Base-by-base conservation (phyloP, 2,797 vertebrate species). In the Craterocephalus amniculus region DNA sequence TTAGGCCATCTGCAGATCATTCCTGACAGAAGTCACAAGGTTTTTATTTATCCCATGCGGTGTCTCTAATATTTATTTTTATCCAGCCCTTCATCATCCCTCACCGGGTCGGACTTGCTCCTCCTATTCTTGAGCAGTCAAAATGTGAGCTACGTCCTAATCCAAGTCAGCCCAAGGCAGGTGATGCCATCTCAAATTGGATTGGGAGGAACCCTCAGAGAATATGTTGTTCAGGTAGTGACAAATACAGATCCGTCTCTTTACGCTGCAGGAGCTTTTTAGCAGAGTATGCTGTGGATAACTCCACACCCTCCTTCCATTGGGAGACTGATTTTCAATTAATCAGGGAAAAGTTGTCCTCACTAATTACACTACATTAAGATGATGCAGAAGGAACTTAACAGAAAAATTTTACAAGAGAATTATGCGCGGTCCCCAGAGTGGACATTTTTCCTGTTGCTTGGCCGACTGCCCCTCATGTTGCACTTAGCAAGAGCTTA, bases 261-360 rank as follows among this genome's bases (percentile, higher is more conserved):
- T 43, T 59, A 67, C 49, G 68, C 77, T 70, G 71, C 70, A 24
- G 58, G 72, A 73, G 61, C 58, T 74, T 78, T 83, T 72, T 26
- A 75, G 63, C 34, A 0, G 43, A 66, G 83, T 76, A 88, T 56
- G 14, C 58, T 58, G 24, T 84, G 79, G 79, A 82, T 64, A 74
- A 12, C 1, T 62, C 54, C 38, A 5, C n/a, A 4, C 36, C 20
- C 60, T 38, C 6, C 56, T 68, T 79, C 72, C 83, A 63, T 6
- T 35, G 83, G 71, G 79, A 79, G 64, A 74, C 66, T 85, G 85
- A 85, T 86, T 88, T 88, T 83, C 80, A 85, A 79, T 88, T 83
- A 88, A 72, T 81, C 45, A 4, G 70, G 71, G 72, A 78, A 81
- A 88, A 83, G 84, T 70, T 83, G 74, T 78, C 83, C 68, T 83